Evolutionary conservation across 2,888 invertebrate genomes (phyloP), one percentile per base, ranked within the genome.

Genomic region (Keiferia lycopersicella): DNA sequence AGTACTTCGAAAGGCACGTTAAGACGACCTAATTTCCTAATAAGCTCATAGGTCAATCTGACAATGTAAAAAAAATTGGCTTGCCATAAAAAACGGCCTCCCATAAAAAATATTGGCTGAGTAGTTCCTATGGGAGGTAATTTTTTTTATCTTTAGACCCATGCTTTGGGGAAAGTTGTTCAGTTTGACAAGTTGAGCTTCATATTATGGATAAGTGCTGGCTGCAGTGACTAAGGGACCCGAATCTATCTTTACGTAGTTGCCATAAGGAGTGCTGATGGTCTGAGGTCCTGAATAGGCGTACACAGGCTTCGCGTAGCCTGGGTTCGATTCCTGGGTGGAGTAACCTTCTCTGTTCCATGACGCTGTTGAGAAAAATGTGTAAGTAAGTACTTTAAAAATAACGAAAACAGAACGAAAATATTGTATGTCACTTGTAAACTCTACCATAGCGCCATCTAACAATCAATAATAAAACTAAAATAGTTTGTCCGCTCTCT

Each of bases 211-310:
- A 34, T 20, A 51, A 22, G 51, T 50, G 3, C 18, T 41, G 1
- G 41, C 14, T 1, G 41, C 50, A 34, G 34, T 51, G 51, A 51
- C 30, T n/a, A 56, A 26, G 16, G 60, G n/a, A 7, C 14, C 26
- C 4, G 73, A 38, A 34, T 78, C 76, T 6, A 82, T 64, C 68
- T 78, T 85, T 30, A 88, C 75, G 45, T 88, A 88, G 62, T 87
- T 82, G 3, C 89, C 89, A 58, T 82, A 89, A 0, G 89, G 89
- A 0, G 89, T 89, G 69, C 83, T 86, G 7, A 89, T 86, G 1
- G 88, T 89, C 63, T 86, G 88, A 10, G 89, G 89, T 39, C 82
- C 87, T 1, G 71, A 45, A 6, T 78, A 66, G 0, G 78, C 71
- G 50, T 59, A 60, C n/a, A 30, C 34, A 12, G 18, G 65, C 8